These are phyloP conservation scores for Axea sp. DNA, from an alignment of 2,888 invertebrate species.

Conservation along the genomic window DNA sequence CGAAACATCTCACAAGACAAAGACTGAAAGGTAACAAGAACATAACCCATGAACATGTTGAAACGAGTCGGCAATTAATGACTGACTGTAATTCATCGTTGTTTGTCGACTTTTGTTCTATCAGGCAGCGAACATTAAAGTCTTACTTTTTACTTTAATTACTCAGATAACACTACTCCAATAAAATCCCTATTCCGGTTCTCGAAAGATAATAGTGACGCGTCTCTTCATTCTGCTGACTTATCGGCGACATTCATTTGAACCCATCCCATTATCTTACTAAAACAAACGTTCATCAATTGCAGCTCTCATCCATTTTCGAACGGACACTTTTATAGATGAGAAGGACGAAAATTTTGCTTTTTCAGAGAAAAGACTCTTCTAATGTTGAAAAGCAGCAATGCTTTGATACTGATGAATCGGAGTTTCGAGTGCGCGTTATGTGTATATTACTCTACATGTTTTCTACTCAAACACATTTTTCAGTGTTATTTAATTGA, in stretches of 20 bases:
- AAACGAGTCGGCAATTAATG: slow-evolving; percentile 21
- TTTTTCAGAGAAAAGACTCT: slow-evolving; percentile 38
- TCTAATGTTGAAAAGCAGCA: slow-evolving; percentile 31
- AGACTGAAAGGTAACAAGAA: no score
- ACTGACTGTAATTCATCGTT: slow-evolving; percentile 21
- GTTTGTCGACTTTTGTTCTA: slow-evolving; percentile 18
- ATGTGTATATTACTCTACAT: slow-evolving; percentile 3
- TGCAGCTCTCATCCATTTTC: slow-evolving; percentile 46
- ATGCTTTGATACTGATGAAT: slow-evolving; percentile 46
- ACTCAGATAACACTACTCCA: slow-evolving; percentile 41
- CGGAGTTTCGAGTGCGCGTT: neutral
- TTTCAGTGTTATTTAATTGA: slow-evolving; percentile 14
- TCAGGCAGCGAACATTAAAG: slow-evolving; percentile 12
- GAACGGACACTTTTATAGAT: slow-evolving; percentile 51
- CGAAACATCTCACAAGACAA: no score
- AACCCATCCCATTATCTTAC: slow-evolving; percentile 48
- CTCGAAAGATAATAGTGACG: slow-evolving; percentile 46
- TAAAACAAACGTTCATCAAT: slow-evolving; percentile 58
- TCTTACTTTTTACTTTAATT: slow-evolving; percentile 41
- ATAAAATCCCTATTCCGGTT: slow-evolving; percentile 40
- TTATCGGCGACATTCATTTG: slow-evolving; percentile 55
- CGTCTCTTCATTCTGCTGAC: slow-evolving; percentile 50
- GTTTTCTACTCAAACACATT: slow-evolving; percentile 2
- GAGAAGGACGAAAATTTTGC: slow-evolving; percentile 40
- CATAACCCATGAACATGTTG: slow-evolving; percentile 9